Base-by-base conservation (phyloP, 2,797 vertebrate species). In the Alca torda region DNA sequence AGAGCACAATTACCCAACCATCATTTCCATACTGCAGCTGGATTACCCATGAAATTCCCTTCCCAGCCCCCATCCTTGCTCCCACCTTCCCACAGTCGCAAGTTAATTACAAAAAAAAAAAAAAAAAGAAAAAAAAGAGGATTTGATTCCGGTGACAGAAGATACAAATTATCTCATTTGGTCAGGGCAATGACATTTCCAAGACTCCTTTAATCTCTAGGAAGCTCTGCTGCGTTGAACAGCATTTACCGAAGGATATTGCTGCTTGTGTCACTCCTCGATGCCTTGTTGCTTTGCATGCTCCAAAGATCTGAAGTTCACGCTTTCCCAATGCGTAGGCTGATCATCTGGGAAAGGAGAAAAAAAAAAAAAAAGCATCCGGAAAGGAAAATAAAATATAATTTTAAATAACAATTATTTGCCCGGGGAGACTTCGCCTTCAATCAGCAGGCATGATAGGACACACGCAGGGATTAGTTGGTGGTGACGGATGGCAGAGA, bases 1-100 rank as follows among this genome's bases (percentile, higher is more conserved):
- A 97, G 94, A 98, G 95, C 97, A 96, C 97, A 98, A 98, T 98
- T 98, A 97, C 91, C 84, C 95, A 87, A 79, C 95, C 94, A 84
- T 96, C 96, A 97, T 97, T 98, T 98, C 96, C 90, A 96, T 93
- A 57, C 76, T 51, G 57, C 82, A 78, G 93, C 97, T 96, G 96
- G 97, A 87, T 94, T 84, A 95, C 90, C 88, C 92, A 84, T 61
- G 83, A 96, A 80, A 97, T 94, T 92, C 96, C 94, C 61, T 75
- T 76, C 78, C 77, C 84, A 50, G 54, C 54, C 50, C 93, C 91
- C 88, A 92, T 61, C 77, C 51, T 41, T 9, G n/a, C 81, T 89
- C 87, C 89, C 82, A 95, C 87, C 82, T 93, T 91, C 89, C 65
- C 84, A 87, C 45, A 85, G 91, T 95, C 41, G 43, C 68, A 57